Percentiles rank a stretch among this genome's conserved stretches.
Evolutionary conservation across 2,888 invertebrate genomes (phyloP).

Genomic region (Protonemura montana): DNA sequence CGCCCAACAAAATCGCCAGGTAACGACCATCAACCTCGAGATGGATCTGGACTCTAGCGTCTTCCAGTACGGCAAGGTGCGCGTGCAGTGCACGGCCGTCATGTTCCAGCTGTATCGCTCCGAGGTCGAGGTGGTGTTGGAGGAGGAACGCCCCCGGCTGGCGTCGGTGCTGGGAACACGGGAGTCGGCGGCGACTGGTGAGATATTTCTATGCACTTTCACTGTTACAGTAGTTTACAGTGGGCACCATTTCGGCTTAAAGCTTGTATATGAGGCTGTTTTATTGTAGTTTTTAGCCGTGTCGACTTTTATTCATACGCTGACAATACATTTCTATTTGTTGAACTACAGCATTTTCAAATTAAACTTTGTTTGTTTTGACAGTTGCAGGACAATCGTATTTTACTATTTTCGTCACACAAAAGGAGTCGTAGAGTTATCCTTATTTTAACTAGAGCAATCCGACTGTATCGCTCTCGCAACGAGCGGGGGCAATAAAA

Average conservation of each 20-base stretch:
- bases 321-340: not conserved
- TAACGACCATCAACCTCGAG: conserved; percentile 65
- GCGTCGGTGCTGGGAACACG: conserved; percentile 77
- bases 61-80: conserved; percentile 71
- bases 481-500: not conserved
- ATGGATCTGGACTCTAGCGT: conserved; percentile 70
- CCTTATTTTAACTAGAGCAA: not conserved
- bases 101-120: conserved; percentile 73
- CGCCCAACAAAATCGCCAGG: conserved; percentile 50
- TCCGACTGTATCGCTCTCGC: not conserved
- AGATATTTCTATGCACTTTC: not conserved
- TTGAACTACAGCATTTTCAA: not conserved
- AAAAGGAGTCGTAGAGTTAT: not conserved
- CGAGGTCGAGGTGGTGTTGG: conserved; percentile 69
- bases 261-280: no score
- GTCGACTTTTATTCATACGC: no score
- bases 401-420: conserved; percentile 7
- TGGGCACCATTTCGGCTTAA: no score
- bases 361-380: not conserved
- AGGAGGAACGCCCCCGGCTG: conserved; percentile 78
- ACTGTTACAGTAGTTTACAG: no score
- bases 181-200: conserved; percentile 58
- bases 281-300: no score
- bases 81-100: conserved; percentile 71
- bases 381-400: not conserved